Base-by-base conservation (phyloP, 2,888 invertebrate genomes). In the Rosalia funebris region DNA sequence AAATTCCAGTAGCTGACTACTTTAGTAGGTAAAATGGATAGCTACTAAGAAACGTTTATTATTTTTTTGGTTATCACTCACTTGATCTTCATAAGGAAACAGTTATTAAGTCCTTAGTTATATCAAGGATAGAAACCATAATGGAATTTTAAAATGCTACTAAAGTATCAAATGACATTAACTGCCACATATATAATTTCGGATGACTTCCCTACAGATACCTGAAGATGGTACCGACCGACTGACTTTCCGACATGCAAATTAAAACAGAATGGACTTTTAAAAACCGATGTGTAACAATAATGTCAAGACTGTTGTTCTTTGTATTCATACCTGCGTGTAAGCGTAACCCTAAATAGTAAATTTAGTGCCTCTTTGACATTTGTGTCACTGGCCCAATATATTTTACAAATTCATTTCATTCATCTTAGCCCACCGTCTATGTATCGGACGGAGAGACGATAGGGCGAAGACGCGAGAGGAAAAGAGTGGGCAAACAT, bases 201-300 rank as follows among this genome's bases (percentile, higher is more conserved):
- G 7, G 25, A 25, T 25, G 25, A 25, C 20, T 39, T 25, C 39
- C 37, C 44, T 19, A 34, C 16, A 46, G 32, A 52, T 60, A 60
- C 60, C 60, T 56, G 60, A 52, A 53, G 37, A 57, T 39, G 5
- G 5, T 10, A 34, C 10, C 34, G 60, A 19, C 20, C 32, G 57
- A 60, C 60, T 67, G 63, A 60, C 61, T 59, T 55, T 60, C 54
- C 52, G 60, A 60, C 58, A 71, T 69, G 71, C 66, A 70, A 70
- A 71, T 69, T 50, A 56, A 25, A 45, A 46, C 36, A 42, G 61
- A 60, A 67, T 57, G 46, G 50, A 59, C 63, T 63, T 68, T 74
- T 73, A 73, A 74, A 74, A 74, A 73, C 66, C 72, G 66, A 74
- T 74, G 62, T 71, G 71, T 74, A 73, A 74, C 70, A 73, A 74